Conservation (phyloP, 2,113 vertebrate species). For the Bombycilla garrulus region DNA sequence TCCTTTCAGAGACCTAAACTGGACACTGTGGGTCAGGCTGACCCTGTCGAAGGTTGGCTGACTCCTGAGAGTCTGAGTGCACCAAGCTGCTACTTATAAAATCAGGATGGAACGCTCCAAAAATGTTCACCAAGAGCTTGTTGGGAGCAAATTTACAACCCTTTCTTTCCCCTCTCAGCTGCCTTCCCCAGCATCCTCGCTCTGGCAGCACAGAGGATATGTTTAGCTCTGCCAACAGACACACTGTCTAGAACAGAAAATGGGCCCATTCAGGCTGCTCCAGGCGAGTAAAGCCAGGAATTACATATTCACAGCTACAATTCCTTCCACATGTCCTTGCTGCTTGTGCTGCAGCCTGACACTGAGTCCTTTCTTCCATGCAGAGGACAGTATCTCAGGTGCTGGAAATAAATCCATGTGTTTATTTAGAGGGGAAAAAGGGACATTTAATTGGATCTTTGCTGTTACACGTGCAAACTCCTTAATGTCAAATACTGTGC, state of each 20-base stretch:
- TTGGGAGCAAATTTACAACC: not conserved
- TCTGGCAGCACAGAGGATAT: not conserved
- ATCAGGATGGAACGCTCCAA: not conserved
- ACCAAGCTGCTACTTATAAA: not conserved
- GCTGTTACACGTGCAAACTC: not conserved
- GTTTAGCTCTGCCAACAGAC: slow-evolving; percentile 43
- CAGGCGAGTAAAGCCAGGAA: slow-evolving; percentile 45
- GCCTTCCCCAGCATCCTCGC: not conserved
- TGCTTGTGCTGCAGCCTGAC: not conserved
- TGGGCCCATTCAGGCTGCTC: slow-evolving; percentile 34
- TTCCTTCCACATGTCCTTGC: slow-evolving; percentile 40
- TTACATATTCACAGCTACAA: not conserved
- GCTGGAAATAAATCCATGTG: not conserved
- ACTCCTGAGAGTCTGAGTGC: not conserved
- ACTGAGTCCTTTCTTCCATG: slow-evolving; percentile 9
- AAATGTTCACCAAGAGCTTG: not conserved
- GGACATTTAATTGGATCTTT: not conserved
- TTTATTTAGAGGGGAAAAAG: slow-evolving; percentile 11
- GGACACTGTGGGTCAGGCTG: not conserved
- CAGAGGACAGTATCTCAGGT: not conserved
- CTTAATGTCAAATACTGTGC: not conserved
- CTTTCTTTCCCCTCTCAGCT: not conserved
- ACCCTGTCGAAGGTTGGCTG: not conserved
- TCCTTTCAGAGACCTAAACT: not conserved
- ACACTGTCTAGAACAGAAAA: slow-evolving; percentile 29